These are phyloP conservation scores for Gymnocypris eckloni DNA, from an alignment of 2,797 vertebrate species.

Conservation along the genomic window DNA sequence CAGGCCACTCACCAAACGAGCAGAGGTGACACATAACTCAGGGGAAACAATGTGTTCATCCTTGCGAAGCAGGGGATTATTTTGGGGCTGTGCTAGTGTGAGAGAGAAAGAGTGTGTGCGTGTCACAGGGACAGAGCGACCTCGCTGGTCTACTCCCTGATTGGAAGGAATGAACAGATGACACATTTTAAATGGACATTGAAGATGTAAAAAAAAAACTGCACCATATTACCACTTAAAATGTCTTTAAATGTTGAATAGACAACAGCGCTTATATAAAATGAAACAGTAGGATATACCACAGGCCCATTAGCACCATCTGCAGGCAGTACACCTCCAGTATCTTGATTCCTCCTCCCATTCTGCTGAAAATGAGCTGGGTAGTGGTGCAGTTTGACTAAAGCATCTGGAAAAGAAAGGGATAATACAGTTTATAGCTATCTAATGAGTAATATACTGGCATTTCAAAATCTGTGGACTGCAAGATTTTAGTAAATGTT, in stretches of 20 bases:
- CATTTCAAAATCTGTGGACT: neutral
- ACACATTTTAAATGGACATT: neutral
- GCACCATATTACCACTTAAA: neutral
- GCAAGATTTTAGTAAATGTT: neutral
- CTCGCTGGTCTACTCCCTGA: constrained; percentile 74
- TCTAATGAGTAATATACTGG: neutral
- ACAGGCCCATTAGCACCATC: constrained; percentile 63
- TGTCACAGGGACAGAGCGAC: constrained; percentile 68
- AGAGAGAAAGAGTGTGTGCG: constrained; percentile 74
- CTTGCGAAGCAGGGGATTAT: constrained; percentile 77
- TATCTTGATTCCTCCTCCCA: constrained; percentile 64
- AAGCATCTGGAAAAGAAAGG: constrained; percentile 66
- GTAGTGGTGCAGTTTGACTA: constrained; percentile 60
- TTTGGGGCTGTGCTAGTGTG: constrained; percentile 72
- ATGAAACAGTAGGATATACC: constrained; percentile 62
- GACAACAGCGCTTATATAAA: neutral
- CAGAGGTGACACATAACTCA: constrained; percentile 70
- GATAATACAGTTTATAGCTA: neutral
- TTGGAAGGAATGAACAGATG: neutral
- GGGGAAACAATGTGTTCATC: constrained; percentile 65
- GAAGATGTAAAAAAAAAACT: neutral
- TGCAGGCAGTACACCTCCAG: constrained; percentile 62
- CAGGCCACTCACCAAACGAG: constrained; percentile 74
- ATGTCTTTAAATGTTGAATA: too few species aligned
- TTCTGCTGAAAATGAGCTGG: constrained; percentile 50